Evolutionary conservation across 2,888 invertebrate species (phyloP).

Genomic region (Pachymerium ferrugineum): DNA sequence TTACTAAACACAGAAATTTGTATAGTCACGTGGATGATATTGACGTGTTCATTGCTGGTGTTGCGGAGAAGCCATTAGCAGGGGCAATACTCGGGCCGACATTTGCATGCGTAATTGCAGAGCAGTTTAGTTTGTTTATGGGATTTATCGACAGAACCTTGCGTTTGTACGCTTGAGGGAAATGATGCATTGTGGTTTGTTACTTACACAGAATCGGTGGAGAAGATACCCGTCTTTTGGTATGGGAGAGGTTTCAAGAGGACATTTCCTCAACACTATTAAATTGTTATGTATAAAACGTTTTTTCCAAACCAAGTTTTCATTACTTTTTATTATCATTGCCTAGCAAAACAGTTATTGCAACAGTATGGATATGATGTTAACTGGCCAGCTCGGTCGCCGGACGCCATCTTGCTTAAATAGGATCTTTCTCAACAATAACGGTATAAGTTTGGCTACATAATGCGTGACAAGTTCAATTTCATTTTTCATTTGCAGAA

Average conservation of each 20-base stretch:
- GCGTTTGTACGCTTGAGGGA: constrained; percentile 86
- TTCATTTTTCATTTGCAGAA: too few relatives aligned
- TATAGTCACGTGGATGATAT: constrained; percentile 78
- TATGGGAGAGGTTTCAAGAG: constrained; percentile 94
- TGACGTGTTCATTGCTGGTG: constrained; percentile 93
- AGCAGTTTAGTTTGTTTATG: constrained; percentile 91
- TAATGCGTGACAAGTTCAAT: too few relatives aligned
- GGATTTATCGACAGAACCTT: constrained; percentile 90
- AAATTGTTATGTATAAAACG: too few relatives aligned
- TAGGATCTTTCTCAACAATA: too few relatives aligned
- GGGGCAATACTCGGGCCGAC: constrained; percentile 91
- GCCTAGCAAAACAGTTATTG: too few relatives aligned
- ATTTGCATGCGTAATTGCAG: constrained; percentile 84
- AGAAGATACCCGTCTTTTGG: constrained; percentile 81
- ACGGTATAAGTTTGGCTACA: too few relatives aligned
- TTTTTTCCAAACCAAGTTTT: too few relatives aligned
- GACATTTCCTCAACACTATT: too few relatives aligned
- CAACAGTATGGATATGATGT: too few relatives aligned
- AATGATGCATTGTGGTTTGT: constrained; percentile 85
- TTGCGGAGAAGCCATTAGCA: constrained; percentile 80
- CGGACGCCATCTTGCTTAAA: too few relatives aligned
- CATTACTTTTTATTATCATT: too few relatives aligned
- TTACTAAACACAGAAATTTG: neutral
- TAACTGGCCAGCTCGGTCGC: too few relatives aligned
- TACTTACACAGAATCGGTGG: constrained; percentile 83